phyloP scores from a whole-genome alignment of 2,113 vertebrate species.

The Leptocoma aspasia region DNA sequence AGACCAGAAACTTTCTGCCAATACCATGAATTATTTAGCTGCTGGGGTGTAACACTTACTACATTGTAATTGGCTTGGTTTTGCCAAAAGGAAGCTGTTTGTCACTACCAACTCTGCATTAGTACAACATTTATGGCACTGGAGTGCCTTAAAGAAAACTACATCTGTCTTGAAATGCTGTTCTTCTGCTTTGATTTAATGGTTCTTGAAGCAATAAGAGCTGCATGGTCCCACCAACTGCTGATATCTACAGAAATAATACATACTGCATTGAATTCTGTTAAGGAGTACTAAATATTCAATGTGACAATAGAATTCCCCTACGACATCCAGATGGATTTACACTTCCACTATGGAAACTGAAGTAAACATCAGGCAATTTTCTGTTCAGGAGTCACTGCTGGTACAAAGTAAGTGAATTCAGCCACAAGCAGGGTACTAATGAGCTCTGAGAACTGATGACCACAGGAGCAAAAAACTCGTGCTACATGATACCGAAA shows the following conservation, averaged over 20 bases:
- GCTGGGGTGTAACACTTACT: background rate
- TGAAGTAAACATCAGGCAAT: background rate
- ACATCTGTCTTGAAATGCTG: background rate
- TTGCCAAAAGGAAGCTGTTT: slow-evolving; percentile 20
- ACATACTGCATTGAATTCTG: background rate
- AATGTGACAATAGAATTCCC: background rate
- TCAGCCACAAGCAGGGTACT: background rate
- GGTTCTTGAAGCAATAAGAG: background rate
- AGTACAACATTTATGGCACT: background rate
- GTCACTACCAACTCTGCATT: background rate
- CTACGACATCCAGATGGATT: background rate
- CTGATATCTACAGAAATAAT: background rate
- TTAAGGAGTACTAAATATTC: background rate
- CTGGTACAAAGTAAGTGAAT: background rate
- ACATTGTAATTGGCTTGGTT: background rate
- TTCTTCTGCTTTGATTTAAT: background rate
- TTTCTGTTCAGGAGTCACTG: background rate
- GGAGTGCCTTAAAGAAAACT: background rate
- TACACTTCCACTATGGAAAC: background rate
- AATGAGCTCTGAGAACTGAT: background rate
- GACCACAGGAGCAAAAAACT: background rate
- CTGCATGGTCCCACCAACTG: background rate
- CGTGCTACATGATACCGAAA: accelerated
- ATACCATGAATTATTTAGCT: slow-evolving; percentile 23
- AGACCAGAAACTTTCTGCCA: background rate